These are phyloP conservation scores for Scopus umbretta DNA, from an alignment of 2,113 vertebrate genomes.

Conservation along the genomic window DNA sequence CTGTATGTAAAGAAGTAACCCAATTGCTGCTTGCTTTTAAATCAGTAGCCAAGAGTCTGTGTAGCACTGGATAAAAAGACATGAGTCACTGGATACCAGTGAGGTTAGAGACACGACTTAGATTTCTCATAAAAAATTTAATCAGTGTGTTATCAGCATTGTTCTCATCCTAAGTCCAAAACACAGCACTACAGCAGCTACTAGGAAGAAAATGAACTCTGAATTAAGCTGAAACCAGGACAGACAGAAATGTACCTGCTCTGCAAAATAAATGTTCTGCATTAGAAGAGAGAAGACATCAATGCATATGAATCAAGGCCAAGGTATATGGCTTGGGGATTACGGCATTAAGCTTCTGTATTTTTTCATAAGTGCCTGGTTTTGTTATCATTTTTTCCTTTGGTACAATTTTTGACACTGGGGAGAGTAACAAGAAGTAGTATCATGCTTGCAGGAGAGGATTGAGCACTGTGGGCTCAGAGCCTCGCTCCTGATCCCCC, in stretches of 20 bases:
- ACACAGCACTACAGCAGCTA: no score
- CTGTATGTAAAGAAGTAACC: not conserved
- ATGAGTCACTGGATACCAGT: not conserved
- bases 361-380: not conserved
- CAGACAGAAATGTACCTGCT: conserved; percentile 40
- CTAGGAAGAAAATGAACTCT: no score
- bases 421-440: not conserved
- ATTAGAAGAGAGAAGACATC: conserved; percentile 16
- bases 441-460: not conserved
- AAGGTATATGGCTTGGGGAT: not conserved
- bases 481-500: not conserved
- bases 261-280: conserved; percentile 52
- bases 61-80: not conserved
- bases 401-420: not conserved
- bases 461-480: not conserved
- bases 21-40: not conserved
- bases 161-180: no score
- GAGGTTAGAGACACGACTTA: not conserved
- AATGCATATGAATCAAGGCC: not conserved
- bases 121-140: not conserved
- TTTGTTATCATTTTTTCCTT: not conserved
- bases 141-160: no score
- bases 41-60: not conserved
- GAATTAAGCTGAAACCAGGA: no score
- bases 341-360: not conserved